Evolutionary conservation across 1,140 invertebrate species (phyloP), one percentile per base, ranked within the genome.

Genomic region (Eupristina koningsbergeri): DNA sequence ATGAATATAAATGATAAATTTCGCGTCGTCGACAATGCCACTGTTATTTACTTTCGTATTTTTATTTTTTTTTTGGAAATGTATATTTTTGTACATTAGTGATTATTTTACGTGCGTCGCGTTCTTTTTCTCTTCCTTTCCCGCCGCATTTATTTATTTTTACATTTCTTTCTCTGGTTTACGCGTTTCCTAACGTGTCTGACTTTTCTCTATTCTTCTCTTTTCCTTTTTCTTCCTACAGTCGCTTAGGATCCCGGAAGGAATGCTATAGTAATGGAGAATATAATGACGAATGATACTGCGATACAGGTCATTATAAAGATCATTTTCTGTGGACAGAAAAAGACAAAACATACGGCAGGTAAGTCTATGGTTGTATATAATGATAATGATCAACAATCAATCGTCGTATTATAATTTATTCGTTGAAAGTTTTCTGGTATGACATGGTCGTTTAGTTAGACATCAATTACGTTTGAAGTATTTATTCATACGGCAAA

Each of bases 261-360:
- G 88, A 84, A 88, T 83, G 85, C 89, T 90, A 90, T 85, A 80
- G 92, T 86, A 89, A 92, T 91, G 89, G 89, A 87, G 89, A 92
- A 89, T 89, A 92, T 86, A 91, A 92, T 90, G 88, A 92, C 88
- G 89, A 87, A 87, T 86, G 86, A 87, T 91, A 92, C 89, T 93
- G 94, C 93, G 92, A 96, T 93, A 94, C 95, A 96, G 94, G 96
- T 96, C 93, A 96, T 94, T 93, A 96, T 96, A 94, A 96, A 93
- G 94, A 96, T 95, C 94, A 96, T 96, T 96, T 96, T 96, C 96
- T 96, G 95, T 93, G 95, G 96, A 94, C 94, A 95, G 90, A 95
- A 95, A 93, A 90, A 93, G 75, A 83, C 90, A 92, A 86, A 77
- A 81, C 77, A 84, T 53, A 75, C 53, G 69, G 45, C 77, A 80